Evolutionary conservation across 2,797 vertebrate species (phyloP), one percentile per base, ranked within the genome.

Genomic region (Yasuhikotakia modesta): DNA sequence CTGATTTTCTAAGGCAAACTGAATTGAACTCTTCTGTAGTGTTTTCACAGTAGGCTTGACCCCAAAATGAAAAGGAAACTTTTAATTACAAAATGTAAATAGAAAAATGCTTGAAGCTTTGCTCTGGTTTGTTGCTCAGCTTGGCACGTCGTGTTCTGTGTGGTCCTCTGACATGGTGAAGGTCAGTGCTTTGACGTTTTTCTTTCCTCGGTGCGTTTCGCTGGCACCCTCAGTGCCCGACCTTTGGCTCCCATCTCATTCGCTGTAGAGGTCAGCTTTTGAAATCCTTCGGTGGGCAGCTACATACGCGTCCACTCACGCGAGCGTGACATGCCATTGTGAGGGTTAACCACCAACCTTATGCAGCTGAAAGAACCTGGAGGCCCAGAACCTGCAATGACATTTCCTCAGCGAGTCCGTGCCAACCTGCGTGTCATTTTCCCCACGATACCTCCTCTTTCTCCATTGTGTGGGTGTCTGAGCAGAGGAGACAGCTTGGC

Each of bases 401-500:
- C 91, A 91, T 92, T 91, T 92, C 70, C 75, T 83, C 75, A 48
- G 80, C 81, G 87, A 87, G 82, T 81, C 58, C 8, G 71, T 83
- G 88, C 90, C 89, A 90, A 84, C 16, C 88, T 78, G 81, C 86
- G 79, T 88, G 89, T 89, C 86, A 87, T 17, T 80, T 39, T 79
- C 78, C 87, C 87, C 83, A 84, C 86, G 88, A 91, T 84, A 86
- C 81, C 86, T 88, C 78, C 88, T 85, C 87, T 85, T 80, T 53
- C 71, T 78, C 78, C 81, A 81, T 91, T 90, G 89, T 92, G 81
- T 73, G 80, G 2, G 79, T 88, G 88, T 91, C 88, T 73, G 81
- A 83, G 78, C 78, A 81, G 73, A 68, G 86, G 87, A 83, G 89
- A 89, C 88, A 86, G 86, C 86, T 87, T 89, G 91, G 88, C 89